Evolutionary conservation across 2,113 vertebrate genomes (phyloP), one percentile per base, ranked within the genome.

Genomic region (Pipra filicauda): DNA sequence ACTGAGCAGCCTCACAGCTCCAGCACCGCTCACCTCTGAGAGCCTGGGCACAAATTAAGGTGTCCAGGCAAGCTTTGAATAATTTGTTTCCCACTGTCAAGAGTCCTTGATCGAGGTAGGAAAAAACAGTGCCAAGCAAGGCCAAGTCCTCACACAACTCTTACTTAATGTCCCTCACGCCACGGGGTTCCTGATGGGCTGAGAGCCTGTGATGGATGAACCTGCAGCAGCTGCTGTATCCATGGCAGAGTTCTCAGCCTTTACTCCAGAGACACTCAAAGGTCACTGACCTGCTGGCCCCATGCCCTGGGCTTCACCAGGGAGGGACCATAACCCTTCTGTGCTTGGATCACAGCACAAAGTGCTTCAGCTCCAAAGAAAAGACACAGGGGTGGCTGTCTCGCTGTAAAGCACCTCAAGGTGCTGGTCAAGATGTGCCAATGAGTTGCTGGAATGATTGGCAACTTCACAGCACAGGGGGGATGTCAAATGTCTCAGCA

Each of bases 371-470:
- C 39, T 65, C 59, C 51, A 67, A 71, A 44, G 51, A 61, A 48
- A 41, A 46, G 11, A 15, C 23, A 23, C 12, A 21, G 81, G 52
- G 66, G 71, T 1, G 1, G 2, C 11, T 3, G 0, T 28, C 74
- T 48, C 0, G 0, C 58, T 54, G 49, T 23, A 26, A 59, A 55
- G 33, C 28, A 17, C 8, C 72, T 46, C 67, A 18, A 46, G 69
- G 0, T 17, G n/a, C 48, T 10, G 6, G 46, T n/a, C 8, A 5
- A 79, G n/a, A 18, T 0, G 4, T 3, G 17, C 20, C 12, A 1
- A 19, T 1, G 27, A 49, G 33, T 3, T n/a, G 24, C 2, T 28
- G 62, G 43, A 27, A 35, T 4, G 26, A 26, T 1, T 9, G 76
- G 13, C 30, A 33, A 0, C 26, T 19, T 49, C 51, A 26, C 49